Percentiles rank a stretch among this genome's conserved stretches.
phyloP scores from a whole-genome alignment of 2,113 vertebrate species.

The Tachysurus fulvidraco region DNA sequence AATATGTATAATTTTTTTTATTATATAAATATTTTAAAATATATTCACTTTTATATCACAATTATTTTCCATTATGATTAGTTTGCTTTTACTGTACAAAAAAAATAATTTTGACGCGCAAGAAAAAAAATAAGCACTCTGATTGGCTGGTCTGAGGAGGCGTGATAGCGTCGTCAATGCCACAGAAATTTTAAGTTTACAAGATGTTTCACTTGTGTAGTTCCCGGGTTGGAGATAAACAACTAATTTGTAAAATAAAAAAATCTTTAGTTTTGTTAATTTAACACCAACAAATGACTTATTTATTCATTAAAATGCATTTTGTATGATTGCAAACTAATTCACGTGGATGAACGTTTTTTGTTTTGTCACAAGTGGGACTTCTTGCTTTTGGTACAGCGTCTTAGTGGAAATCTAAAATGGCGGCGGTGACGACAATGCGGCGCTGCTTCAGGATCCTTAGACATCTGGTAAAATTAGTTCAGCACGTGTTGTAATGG shows the following conservation, averaged over 20 bases:
- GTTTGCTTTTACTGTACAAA: not conserved
- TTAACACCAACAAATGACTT: not conserved
- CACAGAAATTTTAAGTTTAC: not conserved
- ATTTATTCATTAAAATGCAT: not conserved
- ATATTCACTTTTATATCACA: not conserved
- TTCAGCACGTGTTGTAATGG: not conserved
- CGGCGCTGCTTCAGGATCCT: slow-evolving; percentile 62
- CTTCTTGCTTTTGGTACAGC: not conserved
- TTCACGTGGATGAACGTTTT: not conserved
- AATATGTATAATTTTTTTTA: not conserved
- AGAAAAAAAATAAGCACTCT: not conserved
- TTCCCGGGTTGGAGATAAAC: not conserved
- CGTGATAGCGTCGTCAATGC: not conserved
- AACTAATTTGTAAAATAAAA: not conserved
- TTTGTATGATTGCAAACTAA: not conserved
- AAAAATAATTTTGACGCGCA: not conserved
- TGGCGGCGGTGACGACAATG: slow-evolving; percentile 80
- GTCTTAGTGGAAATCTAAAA: slow-evolving; percentile 64
- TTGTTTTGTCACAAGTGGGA: not conserved
- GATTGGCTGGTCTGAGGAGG: slow-evolving; percentile 31
- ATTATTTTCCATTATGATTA: not conserved
- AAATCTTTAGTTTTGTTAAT: not conserved
- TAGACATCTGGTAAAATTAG: slow-evolving; percentile 77
- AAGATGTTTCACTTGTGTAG: not conserved
- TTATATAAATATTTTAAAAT: not conserved